Percentiles rank a stretch among this genome's conserved stretches.
Evolutionary conservation across 2,888 invertebrate genomes (phyloP).

Genomic region (Cepaea hortensis): DNA sequence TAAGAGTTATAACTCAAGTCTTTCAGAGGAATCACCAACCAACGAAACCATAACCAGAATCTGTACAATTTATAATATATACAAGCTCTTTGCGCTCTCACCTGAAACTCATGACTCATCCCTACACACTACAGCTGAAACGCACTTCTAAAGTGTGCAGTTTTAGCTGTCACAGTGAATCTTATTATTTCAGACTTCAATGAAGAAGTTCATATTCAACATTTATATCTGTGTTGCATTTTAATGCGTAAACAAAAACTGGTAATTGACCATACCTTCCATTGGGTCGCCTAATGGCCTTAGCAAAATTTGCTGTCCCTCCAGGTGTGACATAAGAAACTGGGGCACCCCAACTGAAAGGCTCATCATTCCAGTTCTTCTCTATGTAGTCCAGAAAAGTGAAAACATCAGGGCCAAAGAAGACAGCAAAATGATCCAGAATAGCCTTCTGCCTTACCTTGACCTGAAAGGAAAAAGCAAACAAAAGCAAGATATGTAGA

Average conservation of each 20-base stretch:
- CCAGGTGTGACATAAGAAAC: constrained; percentile 71
- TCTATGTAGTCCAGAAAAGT: constrained; percentile 72
- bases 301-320: constrained; percentile 66
- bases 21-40: too few relatives aligned
- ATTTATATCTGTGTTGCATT: background rate
- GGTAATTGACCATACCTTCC: constrained; percentile 59
- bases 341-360: constrained; percentile 73
- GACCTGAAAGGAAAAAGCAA: constrained; percentile 53
- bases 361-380: constrained; percentile 74
- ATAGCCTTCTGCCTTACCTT: constrained; percentile 74
- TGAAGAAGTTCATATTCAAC: too few relatives aligned
- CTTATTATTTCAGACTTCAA: too few relatives aligned
- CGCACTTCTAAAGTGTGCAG: too few relatives aligned
- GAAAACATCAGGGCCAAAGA: constrained; percentile 71
- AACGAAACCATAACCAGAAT: too few relatives aligned
- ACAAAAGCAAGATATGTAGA: background rate
- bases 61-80: too few relatives aligned
- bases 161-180: too few relatives aligned
- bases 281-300: constrained; percentile 68
- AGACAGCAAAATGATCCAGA: constrained; percentile 71
- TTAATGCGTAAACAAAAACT: background rate
- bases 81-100: too few relatives aligned
- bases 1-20: too few relatives aligned
- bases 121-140: too few relatives aligned
- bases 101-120: too few relatives aligned